Percentiles rank a stretch among this genome's conserved stretches.
Conservation (phyloP, 1,140 invertebrate species). For the Oryzaephilus surinamensis region DNA sequence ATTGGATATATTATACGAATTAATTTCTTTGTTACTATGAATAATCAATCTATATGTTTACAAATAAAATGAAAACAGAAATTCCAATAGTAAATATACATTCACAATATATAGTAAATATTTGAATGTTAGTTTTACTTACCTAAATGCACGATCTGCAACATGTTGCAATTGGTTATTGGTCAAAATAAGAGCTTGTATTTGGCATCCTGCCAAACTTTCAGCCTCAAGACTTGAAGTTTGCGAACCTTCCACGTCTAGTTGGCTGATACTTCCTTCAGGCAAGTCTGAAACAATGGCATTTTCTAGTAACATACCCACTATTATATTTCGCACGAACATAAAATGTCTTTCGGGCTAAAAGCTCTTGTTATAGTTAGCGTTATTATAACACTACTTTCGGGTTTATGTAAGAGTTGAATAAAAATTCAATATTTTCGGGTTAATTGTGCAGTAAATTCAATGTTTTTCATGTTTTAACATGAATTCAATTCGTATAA, state of each 20-base stretch:
- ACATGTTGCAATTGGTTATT: constrained; percentile 33
- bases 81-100: neutral
- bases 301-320: no score
- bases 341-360: no score
- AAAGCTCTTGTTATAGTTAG: no score
- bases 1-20: neutral
- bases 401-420: no score
- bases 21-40: neutral
- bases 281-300: constrained; percentile 33
- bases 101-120: constrained; percentile 10
- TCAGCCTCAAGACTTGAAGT: constrained; percentile 28
- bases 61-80: no score
- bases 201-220: constrained; percentile 30
- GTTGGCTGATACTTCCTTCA: constrained; percentile 29
- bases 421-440: no score
- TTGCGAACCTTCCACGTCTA: constrained; percentile 30
- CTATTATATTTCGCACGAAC: no score
- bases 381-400: no score
- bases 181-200: constrained; percentile 31
- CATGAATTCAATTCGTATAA: no score
- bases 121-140: constrained; percentile 8
- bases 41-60: neutral
- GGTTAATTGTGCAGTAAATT: neutral
- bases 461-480: no score
- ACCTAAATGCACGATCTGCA: constrained; percentile 33